Percentiles rank a stretch among this genome's conserved stretches.
Conservation (phyloP, 2,888 invertebrate genomes). For the Morpho helenor region DNA sequence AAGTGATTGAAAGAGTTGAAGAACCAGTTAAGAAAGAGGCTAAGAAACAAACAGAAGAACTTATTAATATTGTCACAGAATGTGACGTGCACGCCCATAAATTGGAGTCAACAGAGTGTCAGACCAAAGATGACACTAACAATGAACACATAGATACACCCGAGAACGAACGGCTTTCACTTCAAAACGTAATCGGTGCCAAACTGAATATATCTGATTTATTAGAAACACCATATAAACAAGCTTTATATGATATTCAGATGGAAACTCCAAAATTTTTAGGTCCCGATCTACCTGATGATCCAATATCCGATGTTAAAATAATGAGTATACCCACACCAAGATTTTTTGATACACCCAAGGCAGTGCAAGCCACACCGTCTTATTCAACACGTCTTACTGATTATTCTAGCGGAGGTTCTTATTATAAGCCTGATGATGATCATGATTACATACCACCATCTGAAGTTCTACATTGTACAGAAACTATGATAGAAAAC, state of each 20-base stretch:
- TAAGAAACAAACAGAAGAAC: not conserved
- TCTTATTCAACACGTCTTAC: conserved; percentile 71
- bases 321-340: conserved; percentile 79
- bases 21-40: conserved; percentile 32
- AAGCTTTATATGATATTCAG: conserved; percentile 63
- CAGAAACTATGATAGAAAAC: conserved; percentile 29
- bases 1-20: conserved; percentile 30
- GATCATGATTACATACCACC: conserved; percentile 73
- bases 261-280: conserved; percentile 79
- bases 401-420: conserved; percentile 81
- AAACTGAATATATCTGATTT: conserved; percentile 70
- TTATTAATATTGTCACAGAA: conserved; percentile 44
- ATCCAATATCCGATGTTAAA: conserved; percentile 76
- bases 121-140: conserved; percentile 31
- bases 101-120: conserved; percentile 20
- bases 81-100: conserved; percentile 15
- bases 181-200: conserved; percentile 64
- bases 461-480: conserved; percentile 45
- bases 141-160: conserved; percentile 56
- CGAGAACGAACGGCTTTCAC: conserved; percentile 57
- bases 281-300: conserved; percentile 60
- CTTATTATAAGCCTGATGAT: conserved; percentile 82
- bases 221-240: conserved; percentile 80
- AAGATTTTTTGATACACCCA: conserved; percentile 70
- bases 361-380: conserved; percentile 53